Evolutionary conservation across 2,888 invertebrate species (phyloP).

Genomic region (Orchesellides sinensis): DNA sequence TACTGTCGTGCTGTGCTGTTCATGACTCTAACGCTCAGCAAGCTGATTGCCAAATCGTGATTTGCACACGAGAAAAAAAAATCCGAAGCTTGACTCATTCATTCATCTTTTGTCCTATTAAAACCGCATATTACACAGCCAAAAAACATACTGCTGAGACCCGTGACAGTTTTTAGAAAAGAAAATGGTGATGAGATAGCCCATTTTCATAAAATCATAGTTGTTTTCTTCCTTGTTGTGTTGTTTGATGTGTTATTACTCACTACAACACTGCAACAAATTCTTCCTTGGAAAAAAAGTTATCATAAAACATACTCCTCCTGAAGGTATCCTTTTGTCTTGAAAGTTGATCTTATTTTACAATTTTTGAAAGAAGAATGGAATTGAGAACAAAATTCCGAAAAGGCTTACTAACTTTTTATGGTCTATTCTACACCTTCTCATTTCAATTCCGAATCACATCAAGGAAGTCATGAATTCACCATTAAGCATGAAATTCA

Average conservation of each 20-base stretch:
- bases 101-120: slow-evolving; percentile 32
- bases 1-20: slow-evolving; percentile 53
- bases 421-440: background rate
- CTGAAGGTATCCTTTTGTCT: slow-evolving; percentile 5
- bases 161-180: slow-evolving; percentile 47
- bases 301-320: background rate
- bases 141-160: slow-evolving; percentile 39
- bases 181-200: slow-evolving; percentile 28
- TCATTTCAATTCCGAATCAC: slow-evolving; percentile 9
- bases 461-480: slow-evolving; percentile 44
- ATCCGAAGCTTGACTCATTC: slow-evolving; percentile 30
- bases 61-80: slow-evolving; percentile 39
- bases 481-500: slow-evolving; percentile 46
- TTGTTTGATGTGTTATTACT: background rate
- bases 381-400: background rate
- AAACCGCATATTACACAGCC: slow-evolving; percentile 30
- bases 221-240: slow-evolving; percentile 13
- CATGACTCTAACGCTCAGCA: slow-evolving; percentile 48
- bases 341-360: slow-evolving; percentile 21
- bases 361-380: background rate
- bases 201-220: slow-evolving; percentile 18
- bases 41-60: slow-evolving; percentile 60
- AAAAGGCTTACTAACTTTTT: background rate
- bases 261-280: too few relatives aligned
- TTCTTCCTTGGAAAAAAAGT: too few relatives aligned